These are phyloP conservation scores for Tribolium freemani DNA, from an alignment of 2,888 invertebrate species.

Conservation along the genomic window DNA sequence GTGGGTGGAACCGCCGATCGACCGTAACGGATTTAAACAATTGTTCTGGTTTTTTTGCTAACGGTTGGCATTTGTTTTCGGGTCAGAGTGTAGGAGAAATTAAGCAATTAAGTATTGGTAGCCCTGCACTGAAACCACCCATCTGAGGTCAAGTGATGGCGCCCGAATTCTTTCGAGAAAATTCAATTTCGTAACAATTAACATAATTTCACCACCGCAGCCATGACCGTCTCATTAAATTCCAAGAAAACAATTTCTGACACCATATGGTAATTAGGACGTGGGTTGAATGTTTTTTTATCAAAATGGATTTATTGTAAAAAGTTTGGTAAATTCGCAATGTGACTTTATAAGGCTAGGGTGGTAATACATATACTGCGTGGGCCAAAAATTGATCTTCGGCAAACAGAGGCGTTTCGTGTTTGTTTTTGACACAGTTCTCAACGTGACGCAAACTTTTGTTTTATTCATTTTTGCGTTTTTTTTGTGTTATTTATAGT, in stretches of 20 bases:
- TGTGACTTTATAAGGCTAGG: conserved; percentile 20
- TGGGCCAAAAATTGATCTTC: conserved; percentile 21
- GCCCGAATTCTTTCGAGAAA: conserved; percentile 7
- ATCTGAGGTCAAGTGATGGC: neutral
- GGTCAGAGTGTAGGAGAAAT: neutral
- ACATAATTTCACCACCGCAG: neutral
- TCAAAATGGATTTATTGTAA: neutral
- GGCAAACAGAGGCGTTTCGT: conserved; percentile 11
- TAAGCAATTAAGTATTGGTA: neutral
- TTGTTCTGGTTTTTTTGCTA: neutral
- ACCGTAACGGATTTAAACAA: conserved; percentile 4
- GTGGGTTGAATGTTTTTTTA: conserved; percentile 9
- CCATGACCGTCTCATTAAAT: neutral
- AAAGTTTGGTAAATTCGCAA: conserved; percentile 3
- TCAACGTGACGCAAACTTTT: neutral
- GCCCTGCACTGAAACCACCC: neutral
- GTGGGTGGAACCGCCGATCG: neutral
- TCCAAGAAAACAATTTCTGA: conserved; percentile 4
- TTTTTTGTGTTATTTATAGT: neutral
- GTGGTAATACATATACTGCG: conserved; percentile 8
- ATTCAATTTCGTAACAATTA: neutral
- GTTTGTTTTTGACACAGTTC: neutral
- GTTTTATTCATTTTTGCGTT: neutral
- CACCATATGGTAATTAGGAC: conserved; percentile 14
- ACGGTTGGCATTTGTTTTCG: neutral